Evolutionary conservation across 2,113 vertebrate species (phyloP).

Genomic region (Pontoporia blainvillei): DNA sequence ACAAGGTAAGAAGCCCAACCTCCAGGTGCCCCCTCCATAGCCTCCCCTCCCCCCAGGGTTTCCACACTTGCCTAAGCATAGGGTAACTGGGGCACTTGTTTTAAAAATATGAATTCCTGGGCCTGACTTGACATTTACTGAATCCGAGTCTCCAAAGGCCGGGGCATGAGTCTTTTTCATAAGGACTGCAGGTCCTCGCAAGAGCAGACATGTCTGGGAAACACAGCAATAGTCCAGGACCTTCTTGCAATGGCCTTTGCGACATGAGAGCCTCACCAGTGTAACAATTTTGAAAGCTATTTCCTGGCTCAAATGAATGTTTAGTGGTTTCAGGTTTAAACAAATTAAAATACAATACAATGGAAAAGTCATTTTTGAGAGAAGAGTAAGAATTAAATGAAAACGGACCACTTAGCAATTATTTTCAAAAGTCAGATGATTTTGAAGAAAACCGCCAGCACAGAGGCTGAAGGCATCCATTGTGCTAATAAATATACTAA

Average conservation of each 20-base stretch:
- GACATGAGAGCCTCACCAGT: background rate
- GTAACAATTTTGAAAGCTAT: background rate
- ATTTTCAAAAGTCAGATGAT: conserved; percentile 59
- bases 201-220: background rate
- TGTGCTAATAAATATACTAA: conserved; percentile 16
- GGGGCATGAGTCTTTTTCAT: background rate
- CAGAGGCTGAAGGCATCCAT: background rate
- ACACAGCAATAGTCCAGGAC: no score
- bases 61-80: background rate
- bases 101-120: background rate
- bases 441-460: conserved; percentile 28
- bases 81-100: background rate
- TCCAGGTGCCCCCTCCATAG: background rate
- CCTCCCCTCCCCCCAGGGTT: background rate
- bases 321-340: background rate
- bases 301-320: background rate
- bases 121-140: background rate
- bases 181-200: background rate
- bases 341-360: conserved; percentile 19
- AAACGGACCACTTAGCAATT: conserved; percentile 47
- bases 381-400: conserved; percentile 22
- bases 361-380: background rate
- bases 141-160: background rate
- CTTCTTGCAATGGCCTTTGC: background rate
- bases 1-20: accelerated